phyloP scores from a whole-genome alignment of 30 jellyfish, hydroid and myxozoan species.

The Turritopsis rubra region DNA sequence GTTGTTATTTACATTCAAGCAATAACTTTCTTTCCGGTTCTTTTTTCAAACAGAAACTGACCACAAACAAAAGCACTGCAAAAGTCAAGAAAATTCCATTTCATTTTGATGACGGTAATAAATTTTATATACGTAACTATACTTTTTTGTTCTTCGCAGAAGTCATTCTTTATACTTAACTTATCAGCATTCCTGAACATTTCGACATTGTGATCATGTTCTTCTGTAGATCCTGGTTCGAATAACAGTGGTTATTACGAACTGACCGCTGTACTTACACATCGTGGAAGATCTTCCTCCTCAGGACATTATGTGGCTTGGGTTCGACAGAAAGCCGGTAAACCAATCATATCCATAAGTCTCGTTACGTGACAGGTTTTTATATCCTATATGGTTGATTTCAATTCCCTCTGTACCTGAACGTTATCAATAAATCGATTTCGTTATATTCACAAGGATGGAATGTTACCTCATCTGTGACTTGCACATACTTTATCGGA shows the following conservation, averaged over 20 bases:
- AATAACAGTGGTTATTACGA: conserved; percentile 86
- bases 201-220: too few species aligned
- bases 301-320: conserved; percentile 97
- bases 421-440: too few species aligned
- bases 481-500: too few species aligned
- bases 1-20: too few species aligned
- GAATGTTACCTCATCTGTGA: too few species aligned
- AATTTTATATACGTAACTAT: neutral
- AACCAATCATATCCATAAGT: too few species aligned
- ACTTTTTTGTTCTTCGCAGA: neutral
- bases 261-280: conserved; percentile 78
- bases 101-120: conserved; percentile 53
- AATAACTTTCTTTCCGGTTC: neutral
- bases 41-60: conserved; percentile 51
- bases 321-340: conserved; percentile 89
- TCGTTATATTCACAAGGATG: too few species aligned
- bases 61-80: conserved; percentile 21
- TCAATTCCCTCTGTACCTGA: neutral
- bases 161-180: neutral
- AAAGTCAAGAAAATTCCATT: conserved; percentile 38
- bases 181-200: neutral
- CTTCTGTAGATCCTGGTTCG: conserved; percentile 63
- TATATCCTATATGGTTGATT: too few species aligned
- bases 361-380: neutral
- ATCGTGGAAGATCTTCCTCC: conserved; percentile 89